phyloP scores from a whole-genome alignment of 2,797 vertebrate genomes.

The Gallinago stenura region DNA sequence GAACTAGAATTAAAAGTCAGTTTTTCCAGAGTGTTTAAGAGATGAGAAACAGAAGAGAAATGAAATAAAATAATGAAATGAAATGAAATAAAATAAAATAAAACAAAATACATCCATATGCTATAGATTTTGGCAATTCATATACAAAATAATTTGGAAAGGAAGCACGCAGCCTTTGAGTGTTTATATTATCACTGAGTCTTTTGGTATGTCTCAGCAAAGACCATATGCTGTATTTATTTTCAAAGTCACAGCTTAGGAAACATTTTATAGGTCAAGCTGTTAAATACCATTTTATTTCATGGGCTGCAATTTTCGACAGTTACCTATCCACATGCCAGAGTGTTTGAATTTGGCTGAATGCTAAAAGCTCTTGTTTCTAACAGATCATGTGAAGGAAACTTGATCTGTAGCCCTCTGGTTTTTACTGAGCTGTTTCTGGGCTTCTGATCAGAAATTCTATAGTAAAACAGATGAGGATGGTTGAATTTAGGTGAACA shows the following conservation, averaged over 20 bases:
- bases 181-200: slow-evolving; percentile 19
- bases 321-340: not conserved
- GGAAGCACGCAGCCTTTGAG: not conserved
- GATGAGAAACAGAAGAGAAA: not conserved
- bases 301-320: not conserved
- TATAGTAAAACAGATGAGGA: not conserved
- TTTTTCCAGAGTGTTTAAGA: not conserved
- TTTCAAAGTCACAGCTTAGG: slow-evolving; percentile 8
- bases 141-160: not conserved
- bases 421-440: not conserved
- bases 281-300: slow-evolving; percentile 16
- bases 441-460: not conserved
- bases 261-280: slow-evolving; percentile 44
- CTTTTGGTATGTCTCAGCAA: slow-evolving; percentile 20
- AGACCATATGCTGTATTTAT: slow-evolving; percentile 46
- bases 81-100: not conserved
- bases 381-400: not conserved
- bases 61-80: not conserved
- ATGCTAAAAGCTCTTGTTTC: not conserved
- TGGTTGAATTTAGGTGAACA: not conserved
- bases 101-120: not conserved
- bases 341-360: not conserved
- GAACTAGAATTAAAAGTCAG: not conserved
- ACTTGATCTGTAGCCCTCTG: not conserved
- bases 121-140: not conserved